Evolutionary conservation across 2,113 vertebrate species (phyloP).

Genomic region (Ammodytes marinus): DNA sequence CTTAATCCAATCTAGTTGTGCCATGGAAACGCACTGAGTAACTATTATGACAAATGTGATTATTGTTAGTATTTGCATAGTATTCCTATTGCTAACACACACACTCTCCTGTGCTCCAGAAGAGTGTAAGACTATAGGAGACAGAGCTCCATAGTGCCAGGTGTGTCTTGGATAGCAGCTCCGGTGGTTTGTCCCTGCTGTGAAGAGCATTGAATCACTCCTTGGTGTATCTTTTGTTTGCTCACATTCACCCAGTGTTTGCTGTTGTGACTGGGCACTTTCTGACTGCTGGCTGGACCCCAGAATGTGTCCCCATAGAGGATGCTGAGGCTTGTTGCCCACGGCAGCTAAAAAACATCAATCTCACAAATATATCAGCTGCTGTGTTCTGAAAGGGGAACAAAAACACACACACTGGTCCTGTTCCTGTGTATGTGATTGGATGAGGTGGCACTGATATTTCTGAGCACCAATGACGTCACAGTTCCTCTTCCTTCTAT

Average conservation of each 20-base stretch:
- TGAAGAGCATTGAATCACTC: conserved; percentile 8
- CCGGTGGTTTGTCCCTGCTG: not conserved
- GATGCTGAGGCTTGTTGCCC: conserved; percentile 26
- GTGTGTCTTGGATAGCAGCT: not conserved
- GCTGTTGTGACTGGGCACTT: not conserved
- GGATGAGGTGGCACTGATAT: not conserved
- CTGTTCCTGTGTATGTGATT: conserved; percentile 2
- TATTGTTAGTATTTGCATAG: not conserved
- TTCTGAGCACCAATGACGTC: not conserved
- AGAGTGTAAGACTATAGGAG: not conserved
- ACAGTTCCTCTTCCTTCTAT: not conserved
- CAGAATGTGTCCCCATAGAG: conserved; percentile 8
- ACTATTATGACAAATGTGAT: no score
- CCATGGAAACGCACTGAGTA: no score
- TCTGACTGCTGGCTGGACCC: conserved; percentile 26
- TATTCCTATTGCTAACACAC: not conserved
- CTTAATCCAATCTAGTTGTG: no score
- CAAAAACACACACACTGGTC: not conserved
- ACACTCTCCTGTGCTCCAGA: not conserved
- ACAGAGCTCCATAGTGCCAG: not conserved
- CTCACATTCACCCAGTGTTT: conserved; percentile 33
- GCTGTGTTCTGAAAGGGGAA: conserved; percentile 19
- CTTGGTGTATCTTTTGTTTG: conserved; percentile 7
- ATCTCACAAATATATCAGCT: conserved; percentile 41
- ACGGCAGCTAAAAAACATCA: conserved; percentile 13